Conservation (phyloP, 2,113 vertebrate species). For the Sorex araneus region DNA sequence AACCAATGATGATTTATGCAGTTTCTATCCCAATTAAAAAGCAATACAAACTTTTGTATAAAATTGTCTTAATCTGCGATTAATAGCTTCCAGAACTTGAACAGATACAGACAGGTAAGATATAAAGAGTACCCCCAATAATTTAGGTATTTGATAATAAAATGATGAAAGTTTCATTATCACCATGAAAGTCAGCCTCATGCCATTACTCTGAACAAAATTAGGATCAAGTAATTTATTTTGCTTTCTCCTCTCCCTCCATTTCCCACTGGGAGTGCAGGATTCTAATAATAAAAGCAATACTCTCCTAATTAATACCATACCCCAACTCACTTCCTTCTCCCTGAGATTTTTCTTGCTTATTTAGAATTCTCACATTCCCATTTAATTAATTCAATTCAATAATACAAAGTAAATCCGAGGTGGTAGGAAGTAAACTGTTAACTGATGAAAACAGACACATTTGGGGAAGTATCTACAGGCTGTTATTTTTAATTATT, state of each 20-base stretch:
- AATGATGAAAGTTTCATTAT: not conserved
- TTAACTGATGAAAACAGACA: slow-evolving; percentile 8
- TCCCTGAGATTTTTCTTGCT: slow-evolving; percentile 19
- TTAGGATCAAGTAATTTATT: not conserved
- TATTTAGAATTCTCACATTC: not conserved
- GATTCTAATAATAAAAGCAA: not conserved
- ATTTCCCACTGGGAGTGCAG: not conserved
- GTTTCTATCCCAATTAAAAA: not conserved
- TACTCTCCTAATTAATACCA: too few relatives aligned
- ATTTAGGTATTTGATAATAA: not conserved
- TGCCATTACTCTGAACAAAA: not conserved
- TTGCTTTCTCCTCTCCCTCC: slow-evolving; percentile 34
- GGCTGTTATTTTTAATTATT: too few relatives aligned
- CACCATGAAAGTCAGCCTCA: not conserved
- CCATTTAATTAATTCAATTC: slow-evolving; percentile 23
- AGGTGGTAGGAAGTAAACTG: not conserved
- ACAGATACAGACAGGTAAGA: not conserved
- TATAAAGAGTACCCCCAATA: not conserved
- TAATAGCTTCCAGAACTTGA: slow-evolving; percentile 26
- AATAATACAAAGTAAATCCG: not conserved
- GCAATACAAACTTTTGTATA: not conserved
- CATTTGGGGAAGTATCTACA: not conserved
- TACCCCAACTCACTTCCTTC: too few relatives aligned
- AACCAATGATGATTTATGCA: not conserved
- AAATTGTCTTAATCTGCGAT: slow-evolving; percentile 21